A percentile compares a stretch with the other conserved stretches of the same genome.
These are phyloP conservation scores for Aphidius gifuensis DNA, from an alignment of 1,140 invertebrate genomes.

Conservation along the genomic window DNA sequence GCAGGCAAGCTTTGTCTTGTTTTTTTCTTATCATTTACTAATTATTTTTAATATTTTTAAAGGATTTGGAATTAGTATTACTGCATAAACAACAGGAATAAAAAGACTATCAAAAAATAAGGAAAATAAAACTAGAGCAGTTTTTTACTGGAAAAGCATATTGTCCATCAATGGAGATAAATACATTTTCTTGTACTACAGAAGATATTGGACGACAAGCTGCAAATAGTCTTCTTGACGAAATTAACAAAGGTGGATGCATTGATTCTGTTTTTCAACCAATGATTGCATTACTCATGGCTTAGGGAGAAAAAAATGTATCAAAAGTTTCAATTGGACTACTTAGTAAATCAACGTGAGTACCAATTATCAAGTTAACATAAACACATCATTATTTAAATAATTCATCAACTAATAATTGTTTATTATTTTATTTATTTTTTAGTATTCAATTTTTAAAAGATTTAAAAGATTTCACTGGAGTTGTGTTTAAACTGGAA, in stretches of 20 bases:
- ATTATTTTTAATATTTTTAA: no score
- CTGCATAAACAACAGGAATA: constrained; percentile 92
- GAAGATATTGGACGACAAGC: constrained; percentile 89
- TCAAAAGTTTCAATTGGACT: constrained; percentile 82
- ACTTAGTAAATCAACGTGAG: constrained; percentile 68
- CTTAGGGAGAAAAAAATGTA: constrained; percentile 89
- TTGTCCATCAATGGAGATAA: constrained; percentile 47
- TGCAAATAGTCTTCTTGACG: constrained; percentile 78
- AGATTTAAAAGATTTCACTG: constrained; percentile 88
- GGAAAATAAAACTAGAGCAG: no score
- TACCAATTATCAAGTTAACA: no score
- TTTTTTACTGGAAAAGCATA: constrained; percentile 70
- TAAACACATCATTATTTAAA: no score
- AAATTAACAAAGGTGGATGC: constrained; percentile 91
- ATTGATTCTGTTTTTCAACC: constrained; percentile 87
- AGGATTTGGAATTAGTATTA: constrained; percentile 86
- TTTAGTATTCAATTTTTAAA: constrained; percentile 86
- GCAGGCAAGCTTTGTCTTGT: background rate
- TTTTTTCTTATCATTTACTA: background rate
- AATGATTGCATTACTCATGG: constrained; percentile 85
- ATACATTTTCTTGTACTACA: constrained; percentile 64
- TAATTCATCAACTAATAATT: no score
- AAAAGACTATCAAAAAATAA: no score
- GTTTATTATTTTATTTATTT: constrained; percentile 26
- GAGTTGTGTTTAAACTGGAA: no score